Conservation (phyloP, 2,888 invertebrate species). For the Lamellibrachia columna region DNA sequence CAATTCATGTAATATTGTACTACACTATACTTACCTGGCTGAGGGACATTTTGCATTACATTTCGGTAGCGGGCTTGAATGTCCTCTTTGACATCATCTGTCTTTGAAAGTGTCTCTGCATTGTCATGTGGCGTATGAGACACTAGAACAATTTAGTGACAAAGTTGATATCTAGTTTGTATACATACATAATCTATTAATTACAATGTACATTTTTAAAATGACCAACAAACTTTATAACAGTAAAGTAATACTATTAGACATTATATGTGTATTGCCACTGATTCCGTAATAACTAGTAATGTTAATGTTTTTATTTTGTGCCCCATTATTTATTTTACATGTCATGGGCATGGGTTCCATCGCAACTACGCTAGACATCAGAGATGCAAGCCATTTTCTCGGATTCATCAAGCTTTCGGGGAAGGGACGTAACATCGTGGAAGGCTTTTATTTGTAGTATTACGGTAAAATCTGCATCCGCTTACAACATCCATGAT, state of each 20-base stretch:
- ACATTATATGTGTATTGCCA: too few species aligned
- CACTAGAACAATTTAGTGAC: neutral
- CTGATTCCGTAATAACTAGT: too few species aligned
- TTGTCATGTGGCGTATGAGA: neutral
- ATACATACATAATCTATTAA: neutral
- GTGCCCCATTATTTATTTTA: neutral
- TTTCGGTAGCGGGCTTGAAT: neutral
- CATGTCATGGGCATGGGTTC: neutral
- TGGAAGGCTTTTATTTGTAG: neutral
- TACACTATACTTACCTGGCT: constrained; percentile 49
- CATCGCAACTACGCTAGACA: too few species aligned
- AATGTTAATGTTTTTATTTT: neutral
- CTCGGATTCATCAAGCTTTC: neutral
- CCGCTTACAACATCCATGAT: neutral
- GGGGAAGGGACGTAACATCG: neutral
- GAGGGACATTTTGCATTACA: constrained; percentile 59
- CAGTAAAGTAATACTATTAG: too few species aligned
- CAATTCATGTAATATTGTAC: neutral
- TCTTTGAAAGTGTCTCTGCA: neutral
- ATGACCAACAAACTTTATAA: too few species aligned
- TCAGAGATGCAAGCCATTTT: too few species aligned
- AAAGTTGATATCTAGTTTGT: neutral
- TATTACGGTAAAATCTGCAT: neutral
- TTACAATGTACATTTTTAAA: neutral
- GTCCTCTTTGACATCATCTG: neutral